phyloP scores from a whole-genome alignment of 2,113 vertebrate genomes.

The Cyanoliseus patagonus region DNA sequence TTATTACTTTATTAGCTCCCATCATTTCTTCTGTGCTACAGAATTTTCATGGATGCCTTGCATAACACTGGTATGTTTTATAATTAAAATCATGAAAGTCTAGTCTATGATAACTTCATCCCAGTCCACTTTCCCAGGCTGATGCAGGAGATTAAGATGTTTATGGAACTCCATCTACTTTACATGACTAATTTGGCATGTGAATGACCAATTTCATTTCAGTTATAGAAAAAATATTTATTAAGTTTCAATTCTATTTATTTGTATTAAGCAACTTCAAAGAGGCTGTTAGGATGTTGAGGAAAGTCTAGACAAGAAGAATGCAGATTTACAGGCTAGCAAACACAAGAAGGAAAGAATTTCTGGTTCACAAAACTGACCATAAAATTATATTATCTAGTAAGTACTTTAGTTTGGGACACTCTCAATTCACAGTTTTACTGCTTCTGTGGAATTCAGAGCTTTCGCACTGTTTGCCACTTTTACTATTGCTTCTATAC shows the following conservation, averaged over 20 bases:
- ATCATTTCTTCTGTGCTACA: neutral
- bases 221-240: slow-evolving; percentile 38
- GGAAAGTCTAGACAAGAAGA: slow-evolving; percentile 65
- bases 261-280: slow-evolving; percentile 57
- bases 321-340: slow-evolving; percentile 59
- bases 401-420: neutral
- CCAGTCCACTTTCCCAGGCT: slow-evolving; percentile 17
- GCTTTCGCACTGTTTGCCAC: neutral
- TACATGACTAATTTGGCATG: slow-evolving; percentile 13
- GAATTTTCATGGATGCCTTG: slow-evolving; percentile 34
- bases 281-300: slow-evolving; percentile 17
- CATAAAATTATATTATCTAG: slow-evolving; percentile 53
- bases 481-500: neutral
- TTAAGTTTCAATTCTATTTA: slow-evolving; percentile 52
- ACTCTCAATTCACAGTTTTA: slow-evolving; percentile 17
- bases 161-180: slow-evolving; percentile 36
- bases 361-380: slow-evolving; percentile 41
- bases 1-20: slow-evolving; percentile 8
- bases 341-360: slow-evolving; percentile 51
- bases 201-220: slow-evolving; percentile 20
- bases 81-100: slow-evolving; percentile 49
- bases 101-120: slow-evolving; percentile 41
- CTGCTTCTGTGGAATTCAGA: neutral
- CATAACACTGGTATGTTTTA: slow-evolving; percentile 33
- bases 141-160: slow-evolving; percentile 44